Evolutionary conservation across 2,888 invertebrate genomes (phyloP).

Genomic region (Eueremaeus valkanovi): DNA sequence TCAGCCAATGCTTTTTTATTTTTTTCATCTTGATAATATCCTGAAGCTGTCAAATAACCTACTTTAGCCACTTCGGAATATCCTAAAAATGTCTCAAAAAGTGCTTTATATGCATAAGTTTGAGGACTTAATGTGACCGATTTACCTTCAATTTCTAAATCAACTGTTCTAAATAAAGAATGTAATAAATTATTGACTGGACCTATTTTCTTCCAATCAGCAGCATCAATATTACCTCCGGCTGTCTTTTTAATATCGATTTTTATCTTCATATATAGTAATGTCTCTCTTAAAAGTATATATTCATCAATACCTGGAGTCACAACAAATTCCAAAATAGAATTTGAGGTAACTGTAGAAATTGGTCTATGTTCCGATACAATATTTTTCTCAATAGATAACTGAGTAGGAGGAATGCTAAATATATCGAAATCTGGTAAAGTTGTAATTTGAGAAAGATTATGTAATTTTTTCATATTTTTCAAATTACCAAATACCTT

Average conservation of each 20-base stretch:
- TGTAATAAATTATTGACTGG: constrained; percentile 23
- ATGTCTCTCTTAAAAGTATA: neutral
- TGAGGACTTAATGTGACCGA: neutral
- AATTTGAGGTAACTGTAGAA: neutral
- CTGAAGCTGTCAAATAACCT: neutral
- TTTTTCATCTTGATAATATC: neutral
- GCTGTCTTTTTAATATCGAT: neutral
- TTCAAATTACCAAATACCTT: neutral
- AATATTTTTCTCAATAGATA: neutral
- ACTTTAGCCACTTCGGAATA: neutral
- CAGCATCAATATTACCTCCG: neutral
- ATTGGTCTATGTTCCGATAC: constrained; percentile 30
- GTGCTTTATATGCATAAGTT: constrained; percentile 8
- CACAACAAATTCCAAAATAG: neutral
- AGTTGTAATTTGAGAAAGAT: constrained; percentile 5
- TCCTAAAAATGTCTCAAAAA: neutral
- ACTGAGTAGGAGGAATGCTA: constrained; percentile 21
- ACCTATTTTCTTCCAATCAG: constrained; percentile 10
- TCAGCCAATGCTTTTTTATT: neutral
- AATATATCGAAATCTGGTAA: constrained; percentile 35
- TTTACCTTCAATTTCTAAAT: constrained; percentile 9
- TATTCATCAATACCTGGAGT: constrained; percentile 10
- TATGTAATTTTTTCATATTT: constrained; percentile 1
- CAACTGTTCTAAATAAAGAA: constrained; percentile 7
- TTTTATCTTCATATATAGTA: neutral